These are phyloP conservation scores for Asarcornis scutulata DNA, from an alignment of 2,113 vertebrate genomes.

Conservation along the genomic window DNA sequence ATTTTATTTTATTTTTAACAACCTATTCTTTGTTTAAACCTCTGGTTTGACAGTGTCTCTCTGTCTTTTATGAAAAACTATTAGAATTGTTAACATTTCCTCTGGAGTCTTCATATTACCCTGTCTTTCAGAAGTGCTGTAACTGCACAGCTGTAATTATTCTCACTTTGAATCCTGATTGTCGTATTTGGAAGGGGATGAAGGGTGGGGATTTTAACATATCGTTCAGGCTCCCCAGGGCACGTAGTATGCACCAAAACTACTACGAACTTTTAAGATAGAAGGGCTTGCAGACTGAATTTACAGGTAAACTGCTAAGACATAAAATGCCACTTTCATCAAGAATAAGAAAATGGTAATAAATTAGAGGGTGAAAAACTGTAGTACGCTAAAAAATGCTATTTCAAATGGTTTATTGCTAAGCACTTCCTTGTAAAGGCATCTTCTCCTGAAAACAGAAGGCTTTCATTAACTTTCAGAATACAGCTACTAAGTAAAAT, in stretches of 20 bases:
- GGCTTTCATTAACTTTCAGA: background rate
- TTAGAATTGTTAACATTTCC: slow-evolving; percentile 71
- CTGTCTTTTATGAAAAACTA: slow-evolving; percentile 57
- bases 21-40: slow-evolving; percentile 60
- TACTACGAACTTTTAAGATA: slow-evolving; percentile 41
- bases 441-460: background rate
- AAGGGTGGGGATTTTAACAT: slow-evolving; percentile 60
- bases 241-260: background rate
- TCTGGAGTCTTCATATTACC: slow-evolving; percentile 69
- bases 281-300: slow-evolving; percentile 26
- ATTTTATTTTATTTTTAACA: slow-evolving; percentile 27
- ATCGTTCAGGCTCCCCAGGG: slow-evolving; percentile 42
- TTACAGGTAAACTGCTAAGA: slow-evolving; percentile 40
- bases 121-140: slow-evolving; percentile 67
- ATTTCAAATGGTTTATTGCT: background rate
- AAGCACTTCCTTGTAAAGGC: background rate
- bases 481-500: background rate
- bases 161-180: slow-evolving; percentile 68
- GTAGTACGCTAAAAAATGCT: background rate
- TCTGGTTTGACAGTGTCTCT: slow-evolving; percentile 53
- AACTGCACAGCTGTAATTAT: slow-evolving; percentile 67
- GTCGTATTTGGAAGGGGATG: slow-evolving; percentile 55
- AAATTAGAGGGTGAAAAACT: background rate
- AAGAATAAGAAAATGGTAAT: slow-evolving; percentile 6
- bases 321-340: background rate